Evolutionary conservation across 2,113 vertebrate species (phyloP).

Genomic region (Arizona elegans): DNA sequence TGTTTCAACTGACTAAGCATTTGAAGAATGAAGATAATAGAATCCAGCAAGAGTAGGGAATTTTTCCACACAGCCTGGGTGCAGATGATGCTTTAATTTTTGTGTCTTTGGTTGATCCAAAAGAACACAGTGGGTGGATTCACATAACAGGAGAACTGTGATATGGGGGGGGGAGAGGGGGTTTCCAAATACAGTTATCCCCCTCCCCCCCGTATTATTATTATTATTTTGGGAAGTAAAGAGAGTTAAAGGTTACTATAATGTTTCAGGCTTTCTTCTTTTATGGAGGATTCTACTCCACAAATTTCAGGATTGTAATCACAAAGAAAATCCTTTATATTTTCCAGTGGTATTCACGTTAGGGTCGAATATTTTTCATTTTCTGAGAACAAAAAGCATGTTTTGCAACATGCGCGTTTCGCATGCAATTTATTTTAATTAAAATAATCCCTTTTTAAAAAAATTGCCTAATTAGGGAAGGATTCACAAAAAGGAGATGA

Average conservation of each 20-base stretch:
- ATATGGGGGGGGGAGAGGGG: background rate
- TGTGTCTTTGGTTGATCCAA: background rate
- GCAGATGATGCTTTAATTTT: background rate
- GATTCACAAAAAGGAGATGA: background rate
- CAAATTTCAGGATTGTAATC: background rate
- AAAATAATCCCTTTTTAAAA: background rate
- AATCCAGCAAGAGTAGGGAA: background rate
- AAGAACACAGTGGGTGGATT: background rate
- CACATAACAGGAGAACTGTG: background rate
- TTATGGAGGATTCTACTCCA: background rate
- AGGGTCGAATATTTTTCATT: background rate
- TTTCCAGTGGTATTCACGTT: background rate
- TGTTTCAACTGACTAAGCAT: background rate
- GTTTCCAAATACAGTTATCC: background rate
- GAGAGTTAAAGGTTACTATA: background rate
- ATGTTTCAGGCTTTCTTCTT: background rate
- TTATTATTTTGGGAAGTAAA: background rate
- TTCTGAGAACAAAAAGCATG: background rate
- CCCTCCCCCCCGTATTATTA: background rate
- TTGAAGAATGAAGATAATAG: background rate
- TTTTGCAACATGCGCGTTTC: background rate
- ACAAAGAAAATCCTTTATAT: background rate
- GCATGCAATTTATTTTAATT: background rate
- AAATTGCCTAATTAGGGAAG: background rate
- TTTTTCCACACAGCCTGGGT: background rate